Percentiles rank a stretch among this genome's conserved stretches.
Conservation (phyloP, 2,797 vertebrate species). For the Arctocebus calabarensis region DNA sequence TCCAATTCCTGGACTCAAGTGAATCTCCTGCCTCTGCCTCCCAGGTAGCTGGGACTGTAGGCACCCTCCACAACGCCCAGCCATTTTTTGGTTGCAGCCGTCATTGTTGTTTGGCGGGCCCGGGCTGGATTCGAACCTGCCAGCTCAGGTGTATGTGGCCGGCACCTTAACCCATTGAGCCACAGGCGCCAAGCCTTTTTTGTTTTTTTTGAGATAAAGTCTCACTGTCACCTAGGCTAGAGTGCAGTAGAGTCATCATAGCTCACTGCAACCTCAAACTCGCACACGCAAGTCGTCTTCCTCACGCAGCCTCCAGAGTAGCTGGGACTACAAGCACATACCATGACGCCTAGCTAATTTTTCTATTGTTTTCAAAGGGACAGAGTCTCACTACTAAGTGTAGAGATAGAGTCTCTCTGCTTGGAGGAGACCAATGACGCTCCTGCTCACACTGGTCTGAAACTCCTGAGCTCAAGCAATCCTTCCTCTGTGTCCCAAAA, state of each 20-base stretch:
- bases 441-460: not conserved
- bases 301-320: not conserved
- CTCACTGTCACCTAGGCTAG: not conserved
- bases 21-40: no score
- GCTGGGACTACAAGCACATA: not conserved
- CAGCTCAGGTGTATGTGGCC: no score
- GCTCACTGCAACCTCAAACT: not conserved
- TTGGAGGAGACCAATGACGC: no score
- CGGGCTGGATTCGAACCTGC: no score
- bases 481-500: not conserved
- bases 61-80: no score
- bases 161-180: no score
- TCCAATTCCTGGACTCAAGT: no score
- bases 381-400: not conserved
- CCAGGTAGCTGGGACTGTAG: no score
- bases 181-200: not conserved
- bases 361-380: not conserved
- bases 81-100: no score
- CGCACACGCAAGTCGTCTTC: not conserved
- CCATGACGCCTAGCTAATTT: not conserved
- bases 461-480: not conserved
- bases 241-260: not conserved
- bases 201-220: not conserved
- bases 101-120: no score
- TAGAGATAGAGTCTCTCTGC: no score